A percentile compares a stretch with the other conserved stretches of the same genome.
Evolutionary conservation across 2,113 vertebrate genomes (phyloP).

Genomic region (Dolichotis patagonum): DNA sequence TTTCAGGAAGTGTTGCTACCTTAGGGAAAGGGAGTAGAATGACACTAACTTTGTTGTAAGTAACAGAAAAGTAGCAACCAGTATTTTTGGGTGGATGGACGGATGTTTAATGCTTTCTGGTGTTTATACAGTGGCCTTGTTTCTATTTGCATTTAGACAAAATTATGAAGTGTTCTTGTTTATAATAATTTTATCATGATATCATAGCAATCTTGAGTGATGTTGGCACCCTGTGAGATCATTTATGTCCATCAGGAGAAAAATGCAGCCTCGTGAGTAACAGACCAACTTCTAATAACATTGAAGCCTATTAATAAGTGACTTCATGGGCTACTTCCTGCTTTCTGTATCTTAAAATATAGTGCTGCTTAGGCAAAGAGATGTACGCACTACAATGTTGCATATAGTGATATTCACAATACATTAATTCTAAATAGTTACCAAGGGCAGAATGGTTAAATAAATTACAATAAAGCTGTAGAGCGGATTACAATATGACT

Average conservation of each 20-base stretch:
- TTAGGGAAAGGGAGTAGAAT: neutral
- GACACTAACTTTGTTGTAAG: neutral
- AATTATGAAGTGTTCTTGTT: constrained; percentile 8
- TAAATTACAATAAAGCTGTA: neutral
- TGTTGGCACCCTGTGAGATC: neutral
- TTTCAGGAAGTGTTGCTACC: neutral
- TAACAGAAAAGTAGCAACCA: neutral
- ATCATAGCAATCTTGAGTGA: neutral
- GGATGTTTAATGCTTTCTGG: neutral
- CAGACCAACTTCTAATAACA: neutral
- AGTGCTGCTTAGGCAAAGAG: neutral
- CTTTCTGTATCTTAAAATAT: neutral
- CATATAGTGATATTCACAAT: neutral
- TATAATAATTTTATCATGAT: neutral
- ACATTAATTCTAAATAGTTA: constrained; percentile 2
- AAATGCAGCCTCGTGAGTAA: neutral
- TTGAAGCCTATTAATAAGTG: neutral
- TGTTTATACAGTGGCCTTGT: neutral
- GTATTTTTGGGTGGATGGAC: neutral
- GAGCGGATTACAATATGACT: neutral
- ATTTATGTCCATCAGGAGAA: no score
- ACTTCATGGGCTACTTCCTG: neutral
- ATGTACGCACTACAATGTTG: neutral
- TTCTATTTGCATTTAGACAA: neutral
- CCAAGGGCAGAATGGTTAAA: neutral